Conservation (phyloP, 30 jellyfish, hydroid and myxozoan species). For the Cassiopea andromeda region DNA sequence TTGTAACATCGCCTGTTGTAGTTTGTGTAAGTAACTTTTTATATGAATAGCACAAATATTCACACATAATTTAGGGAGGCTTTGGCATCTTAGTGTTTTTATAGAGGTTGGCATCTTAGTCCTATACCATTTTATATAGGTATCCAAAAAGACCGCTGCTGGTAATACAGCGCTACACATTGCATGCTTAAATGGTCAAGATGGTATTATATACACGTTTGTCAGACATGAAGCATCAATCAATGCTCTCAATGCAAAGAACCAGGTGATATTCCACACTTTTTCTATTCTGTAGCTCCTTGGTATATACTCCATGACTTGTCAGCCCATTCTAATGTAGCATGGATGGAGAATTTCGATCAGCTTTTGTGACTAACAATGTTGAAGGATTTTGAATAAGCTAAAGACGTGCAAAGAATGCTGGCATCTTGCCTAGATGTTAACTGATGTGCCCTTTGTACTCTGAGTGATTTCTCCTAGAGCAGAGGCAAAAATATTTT, state of each 20-base stretch:
- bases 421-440: no score
- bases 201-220: conserved; percentile 75
- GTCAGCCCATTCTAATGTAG: neutral
- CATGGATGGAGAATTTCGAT: neutral
- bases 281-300: neutral
- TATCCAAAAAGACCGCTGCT: conserved; percentile 70
- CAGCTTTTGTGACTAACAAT: no score
- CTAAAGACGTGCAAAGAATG: no score
- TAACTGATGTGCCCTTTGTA: no score
- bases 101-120: neutral
- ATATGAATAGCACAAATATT: no score
- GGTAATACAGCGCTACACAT: conserved; percentile 95
- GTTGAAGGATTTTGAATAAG: no score
- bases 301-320: neutral
- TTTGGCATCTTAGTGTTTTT: no score
- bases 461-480: no score
- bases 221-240: conserved; percentile 72
- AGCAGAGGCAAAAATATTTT: no score
- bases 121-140: conserved; percentile 36
- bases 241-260: conserved; percentile 70
- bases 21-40: no score
- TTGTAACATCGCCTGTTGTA: no score
- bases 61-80: no score
- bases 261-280: conserved; percentile 70
- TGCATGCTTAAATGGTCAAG: conserved; percentile 97